Base-by-base conservation (phyloP, 2,888 invertebrate genomes). In the Lasioglossum lativentre region DNA sequence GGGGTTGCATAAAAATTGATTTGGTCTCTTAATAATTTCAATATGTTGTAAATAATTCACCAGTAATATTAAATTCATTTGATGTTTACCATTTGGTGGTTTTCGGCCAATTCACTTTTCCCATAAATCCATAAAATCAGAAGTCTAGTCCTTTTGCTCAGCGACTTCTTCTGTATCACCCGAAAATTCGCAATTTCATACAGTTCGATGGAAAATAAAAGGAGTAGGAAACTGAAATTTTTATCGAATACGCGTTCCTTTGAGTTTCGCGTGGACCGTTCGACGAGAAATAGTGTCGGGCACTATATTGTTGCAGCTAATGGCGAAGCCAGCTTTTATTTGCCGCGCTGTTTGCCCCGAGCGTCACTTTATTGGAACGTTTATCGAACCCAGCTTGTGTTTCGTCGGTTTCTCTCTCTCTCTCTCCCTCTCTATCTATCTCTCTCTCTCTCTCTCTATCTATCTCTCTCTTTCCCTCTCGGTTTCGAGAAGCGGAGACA, bases 301-400 rank as follows among this genome's bases (percentile, higher is more conserved):
- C 14, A 16, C 12, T 59, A 14, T 27, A 59, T 27, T 68, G 77
- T 84, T 59, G 78, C 70, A 12, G 30, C 63, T 30, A 75, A 34
- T 23, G 52, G 66, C 63, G 66, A n/a, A 10, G 38, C 52, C 16
- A 68, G 47, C 74, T 83, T 84, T 84, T 84, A 84, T 84, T 84
- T 84, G 78, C 59, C 74, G 27, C 78, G 42, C 47, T 84, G 84
- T 84, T 84, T 84, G 83, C 83, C 68, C 66, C 83, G 76, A 83
- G 83, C 56, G 73, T 30, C 77, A 77, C 83, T 83, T 70, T 30
- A 70, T 70, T 83, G 40, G 47, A 70, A 27, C 84, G 77, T 83
- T 84, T 84, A 84, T 84, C 83, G 83, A 56, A 8, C 30, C 66
- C 16, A 16, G 72, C 63, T 66, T 83, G 83, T 83, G 74, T 71